phyloP scores from a whole-genome alignment of 2,113 vertebrate species.

The Acanthochromis polyacanthus region DNA sequence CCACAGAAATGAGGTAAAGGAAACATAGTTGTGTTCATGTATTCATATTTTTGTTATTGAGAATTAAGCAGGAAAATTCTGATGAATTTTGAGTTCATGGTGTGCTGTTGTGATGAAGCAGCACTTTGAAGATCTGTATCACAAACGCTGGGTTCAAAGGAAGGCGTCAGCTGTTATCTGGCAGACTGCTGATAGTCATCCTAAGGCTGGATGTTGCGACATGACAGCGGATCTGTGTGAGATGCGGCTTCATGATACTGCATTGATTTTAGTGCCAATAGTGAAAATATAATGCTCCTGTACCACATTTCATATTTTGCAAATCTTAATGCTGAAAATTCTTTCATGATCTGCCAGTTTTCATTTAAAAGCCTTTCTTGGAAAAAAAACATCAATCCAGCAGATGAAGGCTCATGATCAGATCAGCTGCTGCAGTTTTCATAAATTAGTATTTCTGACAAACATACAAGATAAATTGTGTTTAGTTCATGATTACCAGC shows the following conservation, averaged over 20 bases:
- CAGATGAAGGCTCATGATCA: background rate
- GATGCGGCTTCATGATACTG: background rate
- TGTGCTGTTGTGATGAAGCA: background rate
- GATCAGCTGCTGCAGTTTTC: background rate
- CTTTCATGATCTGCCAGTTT: too few species aligned
- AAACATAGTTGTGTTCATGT: too few species aligned
- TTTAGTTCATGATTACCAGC: background rate
- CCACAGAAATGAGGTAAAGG: background rate
- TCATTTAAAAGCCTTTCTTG: background rate
- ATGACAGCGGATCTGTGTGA: background rate
- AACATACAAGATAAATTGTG: background rate
- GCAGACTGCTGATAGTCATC: background rate
- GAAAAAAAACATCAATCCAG: background rate
- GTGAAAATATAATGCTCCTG: background rate
- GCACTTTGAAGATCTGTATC: conserved; percentile 1
- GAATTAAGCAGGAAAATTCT: too few species aligned
- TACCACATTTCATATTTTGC: background rate
- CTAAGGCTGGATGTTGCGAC: background rate
- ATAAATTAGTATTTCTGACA: background rate
- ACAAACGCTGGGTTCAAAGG: background rate
- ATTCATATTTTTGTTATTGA: too few species aligned
- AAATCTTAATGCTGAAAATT: too few species aligned
- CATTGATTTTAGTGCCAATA: background rate
- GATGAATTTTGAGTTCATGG: background rate
- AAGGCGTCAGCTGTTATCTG: background rate